These are phyloP conservation scores for Chrysolina americana DNA, from an alignment of 2,888 invertebrate genomes.

Conservation along the genomic window DNA sequence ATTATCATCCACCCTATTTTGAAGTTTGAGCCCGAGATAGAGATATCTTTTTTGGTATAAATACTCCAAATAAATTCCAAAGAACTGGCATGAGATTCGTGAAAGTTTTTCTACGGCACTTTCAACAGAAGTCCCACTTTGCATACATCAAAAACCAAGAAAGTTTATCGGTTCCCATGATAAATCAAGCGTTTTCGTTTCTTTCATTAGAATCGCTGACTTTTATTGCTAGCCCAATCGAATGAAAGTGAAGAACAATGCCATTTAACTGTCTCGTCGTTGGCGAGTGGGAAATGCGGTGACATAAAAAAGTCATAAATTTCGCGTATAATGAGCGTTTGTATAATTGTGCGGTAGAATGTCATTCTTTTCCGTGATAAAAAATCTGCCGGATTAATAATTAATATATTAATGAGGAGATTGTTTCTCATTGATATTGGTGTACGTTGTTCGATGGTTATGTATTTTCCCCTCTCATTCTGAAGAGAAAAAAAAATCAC, in stretches of 20 bases:
- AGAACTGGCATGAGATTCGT: too few species aligned
- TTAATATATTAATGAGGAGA: background rate
- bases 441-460: background rate
- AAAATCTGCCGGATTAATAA: background rate
- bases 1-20: too few species aligned
- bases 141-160: background rate
- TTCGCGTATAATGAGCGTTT: conserved; percentile 1
- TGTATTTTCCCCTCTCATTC: background rate
- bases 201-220: background rate
- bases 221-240: conserved; percentile 1
- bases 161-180: background rate
- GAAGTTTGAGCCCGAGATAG: too few species aligned
- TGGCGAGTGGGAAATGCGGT: background rate
- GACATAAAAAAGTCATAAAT: conserved; percentile 14
- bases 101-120: too few species aligned
- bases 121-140: background rate
- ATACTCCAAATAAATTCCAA: too few species aligned
- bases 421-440: background rate
- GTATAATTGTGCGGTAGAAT: conserved; percentile 2
- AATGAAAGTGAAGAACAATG: conserved; percentile 13
- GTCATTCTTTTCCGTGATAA: background rate
- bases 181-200: conserved; percentile 8
- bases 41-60: too few species aligned
- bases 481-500: too few species aligned
- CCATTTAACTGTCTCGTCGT: conserved; percentile 7